Evolutionary conservation across 2,888 invertebrate genomes (phyloP).

Genomic region (Mesorhabditis spiculigera): DNA sequence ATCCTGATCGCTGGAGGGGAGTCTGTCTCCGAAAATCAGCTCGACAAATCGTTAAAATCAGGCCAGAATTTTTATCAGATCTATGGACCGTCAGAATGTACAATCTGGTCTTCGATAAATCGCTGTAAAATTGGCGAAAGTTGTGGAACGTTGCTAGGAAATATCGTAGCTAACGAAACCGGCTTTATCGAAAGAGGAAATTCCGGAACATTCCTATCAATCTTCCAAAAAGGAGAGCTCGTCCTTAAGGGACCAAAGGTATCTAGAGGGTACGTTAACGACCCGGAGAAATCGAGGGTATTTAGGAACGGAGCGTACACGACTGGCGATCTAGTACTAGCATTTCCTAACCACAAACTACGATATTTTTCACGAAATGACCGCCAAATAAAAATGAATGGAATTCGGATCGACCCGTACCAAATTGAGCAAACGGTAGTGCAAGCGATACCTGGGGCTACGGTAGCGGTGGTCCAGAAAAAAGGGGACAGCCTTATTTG

Average conservation of each 20-base stretch:
- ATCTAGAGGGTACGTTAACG: constrained; percentile 28
- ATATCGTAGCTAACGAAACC: constrained; percentile 22
- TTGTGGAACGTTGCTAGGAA: constrained; percentile 34
- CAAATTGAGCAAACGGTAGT: constrained; percentile 22
- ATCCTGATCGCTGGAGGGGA: constrained; percentile 50
- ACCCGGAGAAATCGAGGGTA: not conserved
- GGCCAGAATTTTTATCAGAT: constrained; percentile 36
- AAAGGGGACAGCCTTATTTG: not conserved
- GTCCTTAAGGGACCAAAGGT: constrained; percentile 22
- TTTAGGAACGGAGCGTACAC: constrained; percentile 11
- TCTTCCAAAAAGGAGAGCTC: constrained; percentile 19
- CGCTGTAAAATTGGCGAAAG: constrained; percentile 16
- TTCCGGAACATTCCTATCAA: not conserved
- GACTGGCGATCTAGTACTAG: constrained; percentile 31
- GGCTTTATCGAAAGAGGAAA: not conserved
- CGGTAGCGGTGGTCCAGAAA: not conserved
- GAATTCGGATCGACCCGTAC: constrained; percentile 24
- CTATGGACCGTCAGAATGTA: constrained; percentile 53
- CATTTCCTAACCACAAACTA: constrained; percentile 5
- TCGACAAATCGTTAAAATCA: constrained; percentile 13
- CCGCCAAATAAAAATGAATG: constrained; percentile 39
- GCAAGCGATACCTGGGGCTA: not conserved
- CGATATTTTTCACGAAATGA: constrained; percentile 39
- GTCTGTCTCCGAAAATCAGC: constrained; percentile 25
- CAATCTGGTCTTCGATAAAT: constrained; percentile 42